A percentile compares a stretch with the other conserved stretches of the same genome.
These are phyloP conservation scores for Alethe diademata DNA, from an alignment of 2,113 vertebrate species.

Conservation along the genomic window DNA sequence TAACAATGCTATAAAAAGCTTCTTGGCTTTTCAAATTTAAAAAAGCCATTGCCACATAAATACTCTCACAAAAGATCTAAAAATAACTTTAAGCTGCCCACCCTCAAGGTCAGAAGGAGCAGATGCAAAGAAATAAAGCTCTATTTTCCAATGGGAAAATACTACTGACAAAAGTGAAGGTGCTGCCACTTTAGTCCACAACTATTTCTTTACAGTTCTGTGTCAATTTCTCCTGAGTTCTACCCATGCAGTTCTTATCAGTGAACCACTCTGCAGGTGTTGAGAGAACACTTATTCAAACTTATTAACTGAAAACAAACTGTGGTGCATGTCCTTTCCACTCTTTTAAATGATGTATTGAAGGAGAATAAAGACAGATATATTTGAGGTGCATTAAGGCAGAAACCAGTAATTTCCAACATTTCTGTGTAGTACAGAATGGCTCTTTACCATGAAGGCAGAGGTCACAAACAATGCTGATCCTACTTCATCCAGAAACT, in stretches of 20 bases:
- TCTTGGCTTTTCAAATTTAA: not conserved
- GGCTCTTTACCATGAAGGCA: rapidly evolving
- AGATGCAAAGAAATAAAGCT: not conserved
- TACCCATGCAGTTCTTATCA: not conserved
- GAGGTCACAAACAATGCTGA: rapidly evolving
- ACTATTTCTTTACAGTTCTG: not conserved
- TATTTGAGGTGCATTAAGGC: not conserved
- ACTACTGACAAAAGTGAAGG: not conserved
- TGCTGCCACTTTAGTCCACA: not conserved
- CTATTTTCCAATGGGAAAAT: not conserved
- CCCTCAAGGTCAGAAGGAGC: not conserved
- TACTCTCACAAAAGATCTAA: not conserved
- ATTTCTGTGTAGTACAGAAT: not conserved
- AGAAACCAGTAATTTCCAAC: not conserved
- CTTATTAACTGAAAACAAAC: not conserved
- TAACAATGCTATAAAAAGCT: constrained; percentile 19
- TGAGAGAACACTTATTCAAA: not conserved
- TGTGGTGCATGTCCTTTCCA: not conserved
- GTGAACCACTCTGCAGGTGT: not conserved
- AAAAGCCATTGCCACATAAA: not conserved
- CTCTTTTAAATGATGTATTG: not conserved
- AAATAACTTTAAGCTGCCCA: not conserved
- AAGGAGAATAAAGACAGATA: not conserved
- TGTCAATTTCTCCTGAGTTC: not conserved
- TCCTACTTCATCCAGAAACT: not conserved